Evolutionary conservation across 2,888 invertebrate genomes (phyloP).

Genomic region (Cryptosula pallasiana): DNA sequence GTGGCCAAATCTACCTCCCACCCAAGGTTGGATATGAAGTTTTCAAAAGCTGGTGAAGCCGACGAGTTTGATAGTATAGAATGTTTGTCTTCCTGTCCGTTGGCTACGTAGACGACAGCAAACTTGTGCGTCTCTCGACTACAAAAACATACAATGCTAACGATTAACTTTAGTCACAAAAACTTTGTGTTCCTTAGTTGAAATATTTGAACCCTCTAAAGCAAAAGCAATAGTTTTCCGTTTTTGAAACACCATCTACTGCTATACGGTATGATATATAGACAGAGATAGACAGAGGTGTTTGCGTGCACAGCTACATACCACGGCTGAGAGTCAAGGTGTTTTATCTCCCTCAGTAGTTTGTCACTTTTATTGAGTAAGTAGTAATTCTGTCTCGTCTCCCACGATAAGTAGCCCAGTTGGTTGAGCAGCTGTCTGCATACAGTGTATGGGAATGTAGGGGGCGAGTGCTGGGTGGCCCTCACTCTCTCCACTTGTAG

Average conservation of each 20-base stretch:
- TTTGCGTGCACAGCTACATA: too few relatives aligned
- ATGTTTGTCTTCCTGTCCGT: conserved; percentile 92
- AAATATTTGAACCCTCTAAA: too few relatives aligned
- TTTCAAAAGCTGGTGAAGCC: conserved; percentile 89
- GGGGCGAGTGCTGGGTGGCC: not conserved
- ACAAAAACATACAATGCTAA: too few relatives aligned
- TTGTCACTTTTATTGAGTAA: conserved; percentile 82
- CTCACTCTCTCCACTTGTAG: not conserved
- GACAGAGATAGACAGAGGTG: too few relatives aligned
- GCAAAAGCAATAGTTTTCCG: too few relatives aligned
- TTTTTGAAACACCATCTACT: too few relatives aligned
- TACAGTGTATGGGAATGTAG: conserved; percentile 30
- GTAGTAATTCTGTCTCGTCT: conserved; percentile 66
- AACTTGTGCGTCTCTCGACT: conserved; percentile 60
- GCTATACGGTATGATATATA: too few relatives aligned
- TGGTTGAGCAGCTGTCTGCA: conserved; percentile 86
- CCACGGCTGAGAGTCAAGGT: conserved; percentile 65
- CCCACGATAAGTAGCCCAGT: conserved; percentile 83
- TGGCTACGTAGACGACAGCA: conserved; percentile 93
- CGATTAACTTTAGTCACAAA: too few relatives aligned
- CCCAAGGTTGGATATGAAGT: conserved; percentile 62
- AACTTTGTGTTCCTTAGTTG: too few relatives aligned
- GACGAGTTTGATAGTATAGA: conserved; percentile 85
- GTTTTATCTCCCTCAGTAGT: conserved; percentile 79
- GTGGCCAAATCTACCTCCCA: conserved; percentile 85